Evolutionary conservation across 2,797 vertebrate species (phyloP).

Genomic region (Morus bassanus): DNA sequence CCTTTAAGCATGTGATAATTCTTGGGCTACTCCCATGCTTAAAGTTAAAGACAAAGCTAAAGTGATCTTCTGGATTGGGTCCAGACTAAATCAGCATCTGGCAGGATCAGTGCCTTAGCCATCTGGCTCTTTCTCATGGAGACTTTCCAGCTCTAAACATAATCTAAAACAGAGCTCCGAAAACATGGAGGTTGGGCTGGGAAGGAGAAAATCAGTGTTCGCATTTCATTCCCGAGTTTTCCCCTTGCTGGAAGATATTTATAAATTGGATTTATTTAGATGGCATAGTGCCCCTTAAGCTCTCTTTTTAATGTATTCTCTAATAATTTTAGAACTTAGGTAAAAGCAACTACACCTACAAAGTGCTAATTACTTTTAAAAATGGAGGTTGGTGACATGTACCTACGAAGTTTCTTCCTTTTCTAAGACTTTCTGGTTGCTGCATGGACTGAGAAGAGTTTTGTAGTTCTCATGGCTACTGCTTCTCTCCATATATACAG

Average conservation of each 20-base stretch:
- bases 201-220: background rate
- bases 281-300: background rate
- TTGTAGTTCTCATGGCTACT: background rate
- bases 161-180: slow-evolving; percentile 36
- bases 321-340: background rate
- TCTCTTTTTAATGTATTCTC: background rate
- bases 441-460: background rate
- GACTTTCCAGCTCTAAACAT: slow-evolving; percentile 33
- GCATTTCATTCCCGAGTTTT: background rate
- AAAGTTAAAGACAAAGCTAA: slow-evolving; percentile 11
- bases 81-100: slow-evolving; percentile 53
- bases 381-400: background rate
- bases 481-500: background rate
- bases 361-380: background rate
- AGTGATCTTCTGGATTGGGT: slow-evolving; percentile 27
- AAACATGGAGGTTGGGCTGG: slow-evolving; percentile 14
- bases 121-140: slow-evolving; percentile 63
- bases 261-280: background rate
- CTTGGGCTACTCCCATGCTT: background rate
- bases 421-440: background rate
- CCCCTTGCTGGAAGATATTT: background rate
- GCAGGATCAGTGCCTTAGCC: slow-evolving; percentile 34
- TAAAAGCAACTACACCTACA: background rate
- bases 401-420: background rate
- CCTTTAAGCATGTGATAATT: background rate